Percentiles rank a stretch among this genome's conserved stretches.
Evolutionary conservation across 2,888 invertebrate species (phyloP).

Genomic region (Rutpela maculata): DNA sequence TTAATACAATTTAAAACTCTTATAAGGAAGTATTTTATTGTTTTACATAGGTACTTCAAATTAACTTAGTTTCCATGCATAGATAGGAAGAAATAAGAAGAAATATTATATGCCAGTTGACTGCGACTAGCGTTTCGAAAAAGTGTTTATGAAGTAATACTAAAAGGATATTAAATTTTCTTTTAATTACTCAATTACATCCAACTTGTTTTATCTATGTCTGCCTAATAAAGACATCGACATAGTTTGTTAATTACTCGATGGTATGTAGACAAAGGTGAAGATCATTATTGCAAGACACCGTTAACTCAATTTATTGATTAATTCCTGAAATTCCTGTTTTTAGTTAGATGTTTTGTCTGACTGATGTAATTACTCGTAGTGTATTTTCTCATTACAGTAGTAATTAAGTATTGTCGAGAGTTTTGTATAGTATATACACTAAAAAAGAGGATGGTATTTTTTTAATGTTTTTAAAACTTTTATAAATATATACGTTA

Average conservation of each 20-base stretch:
- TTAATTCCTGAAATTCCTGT: conserved; percentile 22
- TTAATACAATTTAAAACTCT: too few relatives aligned
- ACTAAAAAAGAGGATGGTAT: too few relatives aligned
- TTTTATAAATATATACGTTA: too few relatives aligned
- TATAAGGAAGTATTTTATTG: too few relatives aligned
- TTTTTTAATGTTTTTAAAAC: too few relatives aligned
- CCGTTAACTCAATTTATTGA: conserved; percentile 29
- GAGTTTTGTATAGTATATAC: background rate
- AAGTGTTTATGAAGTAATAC: conserved; percentile 18
- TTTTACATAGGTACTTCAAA: too few relatives aligned
- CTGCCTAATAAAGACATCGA: conserved; percentile 36
- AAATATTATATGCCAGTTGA: background rate
- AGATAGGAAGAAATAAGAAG: too few relatives aligned
- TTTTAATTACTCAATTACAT: conserved; percentile 34
- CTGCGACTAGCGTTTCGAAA: background rate
- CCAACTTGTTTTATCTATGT: conserved; percentile 24
- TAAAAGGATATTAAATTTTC: conserved; percentile 29
- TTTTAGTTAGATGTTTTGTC: background rate
- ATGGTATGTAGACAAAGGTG: conserved; percentile 28
- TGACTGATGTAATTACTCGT: background rate
- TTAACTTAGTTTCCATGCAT: too few relatives aligned
- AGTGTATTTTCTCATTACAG: background rate
- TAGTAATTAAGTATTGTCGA: background rate
- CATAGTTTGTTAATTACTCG: conserved; percentile 30
- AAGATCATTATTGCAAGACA: conserved; percentile 9